Evolutionary conservation across 2,113 vertebrate species (phyloP), one percentile per base, ranked within the genome.

Genomic region (Tor tambroides): DNA sequence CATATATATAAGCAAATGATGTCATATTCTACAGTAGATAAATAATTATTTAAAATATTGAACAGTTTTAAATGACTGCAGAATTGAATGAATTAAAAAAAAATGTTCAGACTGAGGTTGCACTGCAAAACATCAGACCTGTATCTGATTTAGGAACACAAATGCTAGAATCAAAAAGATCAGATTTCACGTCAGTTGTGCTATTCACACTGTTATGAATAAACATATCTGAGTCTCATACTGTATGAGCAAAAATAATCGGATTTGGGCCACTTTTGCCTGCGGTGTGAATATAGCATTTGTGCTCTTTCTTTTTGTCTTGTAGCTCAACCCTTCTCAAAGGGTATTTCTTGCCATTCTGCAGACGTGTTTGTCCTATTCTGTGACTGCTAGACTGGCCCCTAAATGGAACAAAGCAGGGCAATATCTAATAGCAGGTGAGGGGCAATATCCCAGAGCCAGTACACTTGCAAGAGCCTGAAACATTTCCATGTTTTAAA

Each of bases 401-500:
- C 98, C 98, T 69, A 84, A 90, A 23, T 99, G 97, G 97, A 98
- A 98, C 89, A 97, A 95, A 92, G 95, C 93, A 41, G 97, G 96
- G 30, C 95, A 96, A 90, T 95, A 96, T 85, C 92, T 98, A 80
- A 91, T 98, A 80, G 91, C 95, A 92, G 97, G 97, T 97, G 91
- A 78, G 65, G 61, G 17, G 26, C 56, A 56, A 71, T 4, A 71
- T 49, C 38, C 14, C 23, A 61, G 21, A 5, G 28, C 12, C 46
- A 46, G 46, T 43, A 10, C 2, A 43, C 41, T 23, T 32, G 4
- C 17, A 71, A 32, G 61, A 46, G 41, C 72, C 38, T 54, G 1
- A 49, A 30, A 19, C 35, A 63, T 32, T 11, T 21, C 26, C 10
- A 38, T 30, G 11, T 28, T 11, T 61, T n/a, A 80, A 23, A 23